Evolutionary conservation across 2,113 vertebrate species (phyloP), one percentile per base, ranked within the genome.

Genomic region (Phylloscopus whistleri): DNA sequence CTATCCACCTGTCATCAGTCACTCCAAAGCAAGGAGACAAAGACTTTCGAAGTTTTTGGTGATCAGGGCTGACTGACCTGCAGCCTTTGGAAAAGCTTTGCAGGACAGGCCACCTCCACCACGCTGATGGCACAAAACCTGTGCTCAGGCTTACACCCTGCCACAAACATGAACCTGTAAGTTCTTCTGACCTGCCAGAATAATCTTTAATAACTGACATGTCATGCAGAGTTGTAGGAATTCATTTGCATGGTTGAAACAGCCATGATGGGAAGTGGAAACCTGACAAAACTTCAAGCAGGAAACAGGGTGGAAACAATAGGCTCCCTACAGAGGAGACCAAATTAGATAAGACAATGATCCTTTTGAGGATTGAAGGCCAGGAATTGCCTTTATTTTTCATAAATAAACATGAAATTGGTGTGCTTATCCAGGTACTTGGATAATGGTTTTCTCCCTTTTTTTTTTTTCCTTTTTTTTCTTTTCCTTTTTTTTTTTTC

Each of bases 341-440:
- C 49, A 95, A 94, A 97, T 93, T 92, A 93, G 73, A 84, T 90
- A 87, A 94, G 76, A 94, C 93, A 92, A 77, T 62, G 80, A 95
- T 89, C 69, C 81, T 91, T 91, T 49, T 58, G 79, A 84, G 33
- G n/a, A 67, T 20, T 91, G 58, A 48, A 85, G 53, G 39, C 76
- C 79, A 81, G 51, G 79, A 95, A 55, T 52, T 78, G 55, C 56
- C 82, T 90, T 90, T 75, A 31, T 78, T 69, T 95, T 97, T 82
- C 84, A 87, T 89, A 93, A 95, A 93, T 94, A 97, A 95, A 91
- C 43, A 95, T 90, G 58, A 43, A 69, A 56, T 55, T 0, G 0
- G 23, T 84, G 37, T 78, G 56, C 48, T 89, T 39, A 91, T 46
- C 70, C 67, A 91, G 75, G 63, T 91, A 73, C 43, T 77, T 83